Evolutionary conservation across 2,113 vertebrate species (phyloP), one percentile per base, ranked within the genome.

Genomic region (Pantherophis guttatus): DNA sequence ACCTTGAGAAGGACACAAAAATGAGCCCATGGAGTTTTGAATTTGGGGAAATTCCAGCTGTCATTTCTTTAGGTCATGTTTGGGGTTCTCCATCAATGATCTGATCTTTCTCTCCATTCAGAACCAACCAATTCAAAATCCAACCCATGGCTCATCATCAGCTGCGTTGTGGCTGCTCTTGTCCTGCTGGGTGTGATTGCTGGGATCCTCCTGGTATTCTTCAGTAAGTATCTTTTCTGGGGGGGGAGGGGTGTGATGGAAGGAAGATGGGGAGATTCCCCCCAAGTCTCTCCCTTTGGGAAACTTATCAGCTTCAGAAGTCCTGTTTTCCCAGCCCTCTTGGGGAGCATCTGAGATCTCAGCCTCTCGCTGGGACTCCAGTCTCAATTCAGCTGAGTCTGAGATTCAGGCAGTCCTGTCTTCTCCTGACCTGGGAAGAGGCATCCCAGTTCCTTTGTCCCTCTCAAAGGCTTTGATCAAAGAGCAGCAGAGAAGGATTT

Each of bases 381-480:
- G 19, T 33, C n/a, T 19, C 0, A 0, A 11, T 0, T 50, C 0
- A 0, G 10, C 9, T 24, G 44, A 26, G n/a, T 29, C 52, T 87
- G 65, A 33, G 29, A 1, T 3, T 8, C 0, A 2, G 65, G 2
- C 65, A 33, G 1, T 75, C 65, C n/a, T 0, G 65, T 1, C n/a
- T 75, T 33, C n/a, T 75, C 3, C n/a, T 75, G n/a, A 1, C 13
- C 15, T 75, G 65, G 65, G 65, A 75, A 33, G 65, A 17, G 2
- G n/a, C n/a, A 75, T 75, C 5, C 5, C n/a, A 7, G 12, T 3
- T 33, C 19, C 8, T n/a, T n/a, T n/a, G 0, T 33, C 65, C n/a
- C n/a, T 75, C 3, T 33, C 70, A 8, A n/a, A 39, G 70, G 1
- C 1, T 75, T 75, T 8, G n/a, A 6, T 39, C 15, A 8, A 17